Base-by-base conservation (phyloP, 2,113 vertebrate species). In the Panurus biarmicus region DNA sequence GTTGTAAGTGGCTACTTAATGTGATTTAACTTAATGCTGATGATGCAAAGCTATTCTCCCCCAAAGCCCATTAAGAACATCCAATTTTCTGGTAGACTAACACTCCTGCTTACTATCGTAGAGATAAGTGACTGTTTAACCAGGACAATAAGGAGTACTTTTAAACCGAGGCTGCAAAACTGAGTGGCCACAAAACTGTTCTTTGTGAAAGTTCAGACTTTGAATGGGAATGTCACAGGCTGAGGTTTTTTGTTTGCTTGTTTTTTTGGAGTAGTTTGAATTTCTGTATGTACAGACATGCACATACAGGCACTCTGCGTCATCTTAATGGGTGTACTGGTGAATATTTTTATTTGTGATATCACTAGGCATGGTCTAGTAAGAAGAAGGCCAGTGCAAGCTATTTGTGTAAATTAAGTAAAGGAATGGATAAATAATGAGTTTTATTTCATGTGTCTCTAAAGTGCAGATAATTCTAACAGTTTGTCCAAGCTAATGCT, bases 21-120 rank as follows among this genome's bases (percentile, higher is more conserved):
- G 91, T 90, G 92, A 87, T 91, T 95, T 94, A 97, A 93, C 94
- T 93, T 92, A 94, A 95, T 92, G 94, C 91, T 85, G 96, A 93
- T 79, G 92, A 91, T 94, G 89, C 94, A 85, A 89, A 96, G 89
- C 85, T 90, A 93, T 90, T 96, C 91, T 93, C 57, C 80, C 85
- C 85, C 80, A 81, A 96, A 95, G 91, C 90, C 86, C 87, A 88
- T 96, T 95, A 96, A 95, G 71, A 93, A 91, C 90, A 84, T 95
- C 94, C 93, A 92, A 76, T 95, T 97, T 96, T 95, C 80, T 93
- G 92, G 92, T 89, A 94, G 88, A 90, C 74, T 95, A 95, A 87
- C 83, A 84, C 79, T 88, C 58, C 86, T 89, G 93, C 79, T 94
- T 93, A 96, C 82, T 87, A 53, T 85, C 11, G 3, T 81, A 81